Conservation (phyloP, 2,888 invertebrate genomes). For the Lithosia quadra region DNA sequence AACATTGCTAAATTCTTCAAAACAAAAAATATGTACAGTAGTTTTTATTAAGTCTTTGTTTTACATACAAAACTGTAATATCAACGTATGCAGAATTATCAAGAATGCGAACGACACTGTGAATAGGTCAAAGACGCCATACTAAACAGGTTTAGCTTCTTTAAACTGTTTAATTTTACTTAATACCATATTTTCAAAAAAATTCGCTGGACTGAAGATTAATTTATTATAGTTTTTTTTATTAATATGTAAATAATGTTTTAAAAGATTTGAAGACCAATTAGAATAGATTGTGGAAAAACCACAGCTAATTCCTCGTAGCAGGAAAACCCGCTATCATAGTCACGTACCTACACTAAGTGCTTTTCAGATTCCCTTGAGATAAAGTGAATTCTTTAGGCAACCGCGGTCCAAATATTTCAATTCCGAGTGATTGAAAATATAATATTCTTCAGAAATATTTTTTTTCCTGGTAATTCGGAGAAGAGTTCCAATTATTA, state of each 20-base stretch:
- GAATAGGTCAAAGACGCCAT: conserved; percentile 1
- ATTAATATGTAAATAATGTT: background rate
- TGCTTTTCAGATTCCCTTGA: background rate
- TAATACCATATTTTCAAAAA: background rate
- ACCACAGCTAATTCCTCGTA: conserved; percentile 1
- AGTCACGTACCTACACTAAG: background rate
- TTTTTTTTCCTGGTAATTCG: no score
- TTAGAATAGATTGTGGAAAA: background rate
- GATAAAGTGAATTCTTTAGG: background rate
- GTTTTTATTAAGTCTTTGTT: background rate
- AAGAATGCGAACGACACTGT: background rate
- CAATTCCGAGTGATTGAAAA: no score
- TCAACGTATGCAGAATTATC: background rate
- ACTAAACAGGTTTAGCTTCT: background rate
- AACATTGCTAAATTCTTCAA: no score
- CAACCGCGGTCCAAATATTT: no score
- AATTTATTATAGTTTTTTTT: background rate
- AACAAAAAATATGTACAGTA: no score
- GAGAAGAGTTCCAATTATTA: no score
- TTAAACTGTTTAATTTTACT: background rate
- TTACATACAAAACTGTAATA: background rate
- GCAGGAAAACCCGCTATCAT: background rate
- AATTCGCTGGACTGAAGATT: background rate
- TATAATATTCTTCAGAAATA: no score
- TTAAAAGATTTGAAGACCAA: background rate